phyloP scores from a whole-genome alignment of 2,113 vertebrate species.

The Dicentrarchus labrax region DNA sequence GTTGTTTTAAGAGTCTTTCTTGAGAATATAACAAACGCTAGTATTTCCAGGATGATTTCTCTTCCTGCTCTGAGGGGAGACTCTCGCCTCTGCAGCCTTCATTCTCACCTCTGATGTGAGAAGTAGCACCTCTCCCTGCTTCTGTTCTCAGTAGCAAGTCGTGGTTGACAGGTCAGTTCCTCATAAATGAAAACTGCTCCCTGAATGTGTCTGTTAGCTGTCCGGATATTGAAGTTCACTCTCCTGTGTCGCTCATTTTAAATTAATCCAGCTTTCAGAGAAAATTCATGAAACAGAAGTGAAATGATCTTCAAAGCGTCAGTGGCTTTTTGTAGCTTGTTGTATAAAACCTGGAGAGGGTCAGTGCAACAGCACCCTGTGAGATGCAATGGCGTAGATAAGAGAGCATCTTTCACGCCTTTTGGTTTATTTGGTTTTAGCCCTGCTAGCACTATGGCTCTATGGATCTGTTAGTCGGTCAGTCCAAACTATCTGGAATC shows the following conservation, averaged over 20 bases:
- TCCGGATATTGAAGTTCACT: slow-evolving; percentile 4
- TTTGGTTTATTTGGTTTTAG: too few relatives aligned
- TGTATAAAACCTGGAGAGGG: background rate
- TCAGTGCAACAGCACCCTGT: background rate
- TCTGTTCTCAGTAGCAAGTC: background rate
- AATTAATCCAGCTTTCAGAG: background rate
- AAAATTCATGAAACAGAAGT: background rate
- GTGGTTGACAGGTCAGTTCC: background rate
- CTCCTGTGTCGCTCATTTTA: background rate
- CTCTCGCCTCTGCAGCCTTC: background rate
- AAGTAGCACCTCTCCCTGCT: slow-evolving; percentile 27
- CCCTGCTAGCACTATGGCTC: too few relatives aligned
- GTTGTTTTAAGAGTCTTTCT: background rate
- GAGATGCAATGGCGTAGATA: background rate
- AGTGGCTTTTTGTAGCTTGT: background rate
- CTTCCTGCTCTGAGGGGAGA: background rate
- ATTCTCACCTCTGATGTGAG: slow-evolving; percentile 53
- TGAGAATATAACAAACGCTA: background rate
- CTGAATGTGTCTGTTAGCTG: background rate
- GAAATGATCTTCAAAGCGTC: background rate
- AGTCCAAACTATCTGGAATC: too few relatives aligned
- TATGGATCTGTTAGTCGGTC: too few relatives aligned
- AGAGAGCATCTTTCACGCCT: background rate
- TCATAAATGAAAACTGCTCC: slow-evolving; percentile 5
- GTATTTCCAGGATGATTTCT: background rate